Evolutionary conservation across 2,797 vertebrate species (phyloP), one percentile per base, ranked within the genome.

Genomic region (Esox masquinongy): DNA sequence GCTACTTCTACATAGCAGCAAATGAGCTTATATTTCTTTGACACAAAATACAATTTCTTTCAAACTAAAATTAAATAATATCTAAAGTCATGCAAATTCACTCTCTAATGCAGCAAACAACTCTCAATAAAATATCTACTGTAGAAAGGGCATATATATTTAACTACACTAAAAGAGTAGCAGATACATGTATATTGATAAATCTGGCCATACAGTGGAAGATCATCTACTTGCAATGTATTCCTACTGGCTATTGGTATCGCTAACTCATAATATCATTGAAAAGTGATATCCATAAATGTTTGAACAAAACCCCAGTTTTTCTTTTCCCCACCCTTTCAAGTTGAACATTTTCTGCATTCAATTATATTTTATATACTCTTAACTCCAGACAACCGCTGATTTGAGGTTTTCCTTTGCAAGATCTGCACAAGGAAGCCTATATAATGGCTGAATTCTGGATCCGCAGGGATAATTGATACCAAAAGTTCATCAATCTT

Each of bases 81-180:
- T 15, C 83, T 76, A 66, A 74, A 86, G 76, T 79, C 90, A 88
- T 89, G 90, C 88, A 86, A 67, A 73, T 68, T 77, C 84, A 84
- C 84, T 79, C 78, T 74, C 69, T 68, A 59, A 43, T 34, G 47
- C 36, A 68, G 34, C 47, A 74, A 77, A 56, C 71, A 69, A 34
- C 49, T 43, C 34, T 19, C 70, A 69, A 50, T 56, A 43, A 59
- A 67, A 34, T 12, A 61, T 24, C 22, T 66, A 66, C n/a, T n/a
- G n/a, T n/a, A n/a, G 24, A 31, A 31, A 66, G 26, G 63, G 29
- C 63, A 29, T 66, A 66, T 5, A 17, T 66, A 31, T 66, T 66
- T 9, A 31, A 67, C 64, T 7, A 17, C 26, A 34, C 64, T 67
- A 67, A 16, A 31, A 17, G 64, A 67, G 64, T 15, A 17, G 17